Evolutionary conservation across 2,797 vertebrate species (phyloP).

Genomic region (Nasua narica): DNA sequence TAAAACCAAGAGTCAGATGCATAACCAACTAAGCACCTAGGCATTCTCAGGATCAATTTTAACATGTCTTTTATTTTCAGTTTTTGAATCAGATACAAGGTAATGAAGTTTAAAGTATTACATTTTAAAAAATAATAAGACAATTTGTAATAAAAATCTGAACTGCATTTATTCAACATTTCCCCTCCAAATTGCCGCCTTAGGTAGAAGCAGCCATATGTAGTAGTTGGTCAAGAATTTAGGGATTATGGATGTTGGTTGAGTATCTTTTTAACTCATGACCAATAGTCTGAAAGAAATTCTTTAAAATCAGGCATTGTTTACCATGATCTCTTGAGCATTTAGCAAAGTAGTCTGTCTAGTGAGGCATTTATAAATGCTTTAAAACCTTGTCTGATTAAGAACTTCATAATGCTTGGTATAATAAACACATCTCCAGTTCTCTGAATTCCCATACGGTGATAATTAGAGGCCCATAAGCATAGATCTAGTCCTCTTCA

Average conservation of each 20-base stretch:
- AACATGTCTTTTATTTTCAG: background rate
- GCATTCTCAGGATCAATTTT: background rate
- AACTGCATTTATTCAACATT: background rate
- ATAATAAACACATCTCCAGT: background rate
- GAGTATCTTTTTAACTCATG: background rate
- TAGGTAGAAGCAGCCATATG: background rate
- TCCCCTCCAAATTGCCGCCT: background rate
- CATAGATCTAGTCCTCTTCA: background rate
- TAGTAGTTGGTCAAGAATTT: background rate
- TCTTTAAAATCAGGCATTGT: background rate
- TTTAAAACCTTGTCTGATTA: background rate
- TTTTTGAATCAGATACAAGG: background rate
- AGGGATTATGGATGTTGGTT: background rate
- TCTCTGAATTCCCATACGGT: background rate
- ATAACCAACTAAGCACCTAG: background rate
- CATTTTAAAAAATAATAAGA: background rate
- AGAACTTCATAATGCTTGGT: background rate
- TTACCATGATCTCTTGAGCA: background rate
- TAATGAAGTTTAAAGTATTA: background rate
- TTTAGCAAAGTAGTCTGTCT: background rate
- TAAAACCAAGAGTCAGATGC: background rate
- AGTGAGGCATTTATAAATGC: background rate
- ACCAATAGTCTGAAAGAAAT: background rate
- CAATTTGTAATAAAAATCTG: background rate
- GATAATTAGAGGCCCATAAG: background rate